phyloP scores from a whole-genome alignment of 2,113 vertebrate genomes.

The Plecotus auritus region DNA sequence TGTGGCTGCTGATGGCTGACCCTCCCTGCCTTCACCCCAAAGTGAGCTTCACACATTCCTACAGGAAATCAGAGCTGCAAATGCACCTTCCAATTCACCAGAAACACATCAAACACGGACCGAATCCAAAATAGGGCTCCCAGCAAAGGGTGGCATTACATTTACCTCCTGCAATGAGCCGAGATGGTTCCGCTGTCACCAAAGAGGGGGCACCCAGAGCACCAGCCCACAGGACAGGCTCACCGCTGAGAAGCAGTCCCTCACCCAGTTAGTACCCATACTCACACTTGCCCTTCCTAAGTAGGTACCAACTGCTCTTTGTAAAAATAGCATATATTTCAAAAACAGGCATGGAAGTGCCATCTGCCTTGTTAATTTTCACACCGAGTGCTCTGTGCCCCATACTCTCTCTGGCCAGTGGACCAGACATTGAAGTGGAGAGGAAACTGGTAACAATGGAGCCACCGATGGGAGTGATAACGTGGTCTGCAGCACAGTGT shows the following conservation, averaged over 20 bases:
- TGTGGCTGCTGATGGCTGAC: not conserved
- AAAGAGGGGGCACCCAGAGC: rapidly evolving
- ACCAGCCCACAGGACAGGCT: not conserved
- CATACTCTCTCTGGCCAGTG: not conserved
- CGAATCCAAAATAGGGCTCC: not conserved
- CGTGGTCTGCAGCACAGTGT: not conserved
- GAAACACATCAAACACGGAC: rapidly evolving
- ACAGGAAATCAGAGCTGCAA: not conserved
- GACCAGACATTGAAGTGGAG: not conserved
- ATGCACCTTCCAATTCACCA: not conserved
- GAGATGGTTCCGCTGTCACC: not conserved
- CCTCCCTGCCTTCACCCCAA: no score
- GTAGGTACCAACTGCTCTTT: not conserved
- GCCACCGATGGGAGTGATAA: not conserved
- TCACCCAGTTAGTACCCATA: not conserved
- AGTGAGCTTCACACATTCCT: not conserved
- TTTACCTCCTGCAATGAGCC: not conserved
- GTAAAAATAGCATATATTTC: not conserved
- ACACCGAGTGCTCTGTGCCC: not conserved
- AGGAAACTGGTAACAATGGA: conserved; percentile 27
- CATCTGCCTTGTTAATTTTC: not conserved
- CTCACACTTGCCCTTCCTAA: not conserved
- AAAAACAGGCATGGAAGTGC: rapidly evolving
- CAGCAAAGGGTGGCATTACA: rapidly evolving
- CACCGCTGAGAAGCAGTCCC: not conserved